phyloP scores from a whole-genome alignment of 2,797 vertebrate species.

The Glyptemys insculpta region DNA sequence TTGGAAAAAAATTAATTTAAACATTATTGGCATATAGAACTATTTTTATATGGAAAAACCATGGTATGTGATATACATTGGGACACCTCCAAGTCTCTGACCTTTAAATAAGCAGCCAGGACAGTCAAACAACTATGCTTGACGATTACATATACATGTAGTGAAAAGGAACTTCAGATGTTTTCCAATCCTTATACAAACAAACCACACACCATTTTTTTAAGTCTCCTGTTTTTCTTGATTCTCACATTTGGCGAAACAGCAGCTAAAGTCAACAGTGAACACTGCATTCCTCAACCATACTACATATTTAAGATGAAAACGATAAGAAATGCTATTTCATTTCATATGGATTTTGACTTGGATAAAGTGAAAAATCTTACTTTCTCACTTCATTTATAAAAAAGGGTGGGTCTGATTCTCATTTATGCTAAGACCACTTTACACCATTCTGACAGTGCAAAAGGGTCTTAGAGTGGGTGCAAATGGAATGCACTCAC shows the following conservation, averaged over 20 bases:
- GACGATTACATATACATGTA: neutral
- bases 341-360: neutral
- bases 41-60: slow-evolving; percentile 47
- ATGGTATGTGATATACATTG: slow-evolving; percentile 11
- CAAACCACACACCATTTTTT: neutral
- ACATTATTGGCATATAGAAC: neutral
- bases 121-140: slow-evolving; percentile 25
- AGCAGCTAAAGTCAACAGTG: slow-evolving; percentile 43
- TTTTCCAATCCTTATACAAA: slow-evolving; percentile 39
- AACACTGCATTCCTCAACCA: slow-evolving; percentile 47
- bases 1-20: slow-evolving; percentile 26
- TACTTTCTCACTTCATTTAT: neutral
- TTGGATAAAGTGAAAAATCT: neutral
- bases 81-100: slow-evolving; percentile 64
- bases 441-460: slow-evolving; percentile 5
- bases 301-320: slow-evolving; percentile 27
- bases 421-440: slow-evolving; percentile 16
- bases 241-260: slow-evolving; percentile 27
- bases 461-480: neutral
- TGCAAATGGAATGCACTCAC: slow-evolving; percentile 27
- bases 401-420: neutral
- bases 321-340: slow-evolving; percentile 18
- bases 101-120: slow-evolving; percentile 60
- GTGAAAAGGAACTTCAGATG: slow-evolving; percentile 28
- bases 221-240: slow-evolving; percentile 28